Conservation (phyloP, 1,140 invertebrate genomes). For the Mercenaria mercenaria region DNA sequence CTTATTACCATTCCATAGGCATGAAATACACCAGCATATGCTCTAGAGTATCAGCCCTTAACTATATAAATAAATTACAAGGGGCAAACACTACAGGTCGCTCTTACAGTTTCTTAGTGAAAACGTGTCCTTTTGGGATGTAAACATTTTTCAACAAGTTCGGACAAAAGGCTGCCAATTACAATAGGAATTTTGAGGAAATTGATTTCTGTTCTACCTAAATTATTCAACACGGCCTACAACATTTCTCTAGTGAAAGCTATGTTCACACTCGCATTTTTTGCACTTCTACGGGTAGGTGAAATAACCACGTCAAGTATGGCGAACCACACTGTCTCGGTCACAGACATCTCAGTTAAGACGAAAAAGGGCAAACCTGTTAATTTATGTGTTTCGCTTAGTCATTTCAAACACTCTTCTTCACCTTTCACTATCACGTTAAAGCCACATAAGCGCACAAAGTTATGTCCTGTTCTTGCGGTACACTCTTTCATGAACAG, state of each 20-base stretch:
- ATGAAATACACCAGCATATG: background rate
- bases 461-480: too few species aligned
- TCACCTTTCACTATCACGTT: too few species aligned
- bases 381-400: background rate
- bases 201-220: too few species aligned
- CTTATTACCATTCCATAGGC: background rate
- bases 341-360: background rate
- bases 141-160: background rate
- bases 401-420: too few species aligned
- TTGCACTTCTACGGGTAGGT: too few species aligned
- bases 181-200: background rate
- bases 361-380: background rate
- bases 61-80: conserved; percentile 26
- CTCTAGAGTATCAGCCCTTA: background rate
- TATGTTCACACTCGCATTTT: too few species aligned
- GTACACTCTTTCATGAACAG: background rate
- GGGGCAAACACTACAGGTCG: background rate
- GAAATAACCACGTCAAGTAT: background rate
- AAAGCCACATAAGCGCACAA: too few species aligned
- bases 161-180: background rate
- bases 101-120: background rate
- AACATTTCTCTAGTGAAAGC: background rate
- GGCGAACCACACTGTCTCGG: background rate
- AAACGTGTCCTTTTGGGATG: background rate
- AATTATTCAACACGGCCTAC: too few species aligned